Evolutionary conservation across 1,140 invertebrate genomes (phyloP).

Genomic region (Drosophila aff.): DNA sequence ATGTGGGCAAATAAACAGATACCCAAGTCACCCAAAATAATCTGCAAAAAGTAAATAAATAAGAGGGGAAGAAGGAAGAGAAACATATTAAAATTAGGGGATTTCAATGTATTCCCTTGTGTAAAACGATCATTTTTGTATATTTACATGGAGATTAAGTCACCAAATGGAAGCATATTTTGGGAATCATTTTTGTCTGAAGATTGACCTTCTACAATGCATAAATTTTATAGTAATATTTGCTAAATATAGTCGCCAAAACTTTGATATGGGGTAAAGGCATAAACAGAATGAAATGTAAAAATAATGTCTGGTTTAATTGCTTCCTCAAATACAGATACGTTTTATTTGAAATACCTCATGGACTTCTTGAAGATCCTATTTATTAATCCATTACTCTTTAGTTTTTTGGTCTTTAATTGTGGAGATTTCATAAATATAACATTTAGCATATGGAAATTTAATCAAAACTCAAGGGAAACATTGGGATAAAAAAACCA

Average conservation of each 20-base stretch:
- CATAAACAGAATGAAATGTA: no score
- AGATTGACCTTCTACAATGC: not conserved
- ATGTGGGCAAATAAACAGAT: constrained; percentile 57
- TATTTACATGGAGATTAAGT: not conserved
- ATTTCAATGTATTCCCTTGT: not conserved
- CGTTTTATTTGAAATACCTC: no score
- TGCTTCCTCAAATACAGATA: no score
- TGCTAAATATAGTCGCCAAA: not conserved
- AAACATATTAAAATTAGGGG: constrained; percentile 19
- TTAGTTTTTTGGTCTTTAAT: no score
- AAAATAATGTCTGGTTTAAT: no score
- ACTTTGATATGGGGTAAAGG: no score
- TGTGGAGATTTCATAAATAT: no score
- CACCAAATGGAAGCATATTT: constrained; percentile 2
- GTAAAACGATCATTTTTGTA: not conserved
- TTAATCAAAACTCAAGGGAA: not conserved
- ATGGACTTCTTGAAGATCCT: no score
- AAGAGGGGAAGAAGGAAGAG: constrained; percentile 8
- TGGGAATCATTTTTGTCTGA: not conserved
- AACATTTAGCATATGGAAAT: not conserved
- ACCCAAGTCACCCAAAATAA: constrained; percentile 29
- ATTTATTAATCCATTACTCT: no score
- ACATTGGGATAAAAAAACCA: not conserved
- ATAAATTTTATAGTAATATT: not conserved
- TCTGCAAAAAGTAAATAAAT: constrained; percentile 39